Evolutionary conservation across 2,888 invertebrate genomes (phyloP).

Genomic region (Pandemis cinnamomeana): DNA sequence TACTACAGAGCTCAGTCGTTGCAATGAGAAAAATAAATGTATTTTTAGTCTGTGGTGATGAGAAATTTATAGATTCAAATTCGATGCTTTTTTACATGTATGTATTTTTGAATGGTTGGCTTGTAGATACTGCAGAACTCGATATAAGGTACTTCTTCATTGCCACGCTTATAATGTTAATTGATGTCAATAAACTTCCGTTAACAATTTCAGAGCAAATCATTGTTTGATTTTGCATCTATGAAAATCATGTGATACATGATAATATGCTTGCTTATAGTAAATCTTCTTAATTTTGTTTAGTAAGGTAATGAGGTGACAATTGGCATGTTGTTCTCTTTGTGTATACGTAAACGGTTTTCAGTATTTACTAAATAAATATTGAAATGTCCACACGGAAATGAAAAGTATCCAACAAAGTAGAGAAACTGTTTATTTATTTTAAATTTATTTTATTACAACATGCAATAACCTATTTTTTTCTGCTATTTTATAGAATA

Average conservation of each 20-base stretch:
- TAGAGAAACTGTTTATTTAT: not conserved
- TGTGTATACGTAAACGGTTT: not conserved
- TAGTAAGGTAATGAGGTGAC: not conserved
- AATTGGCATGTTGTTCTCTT: not conserved
- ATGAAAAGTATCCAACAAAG: not conserved
- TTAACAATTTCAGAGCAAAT: too few relatives aligned
- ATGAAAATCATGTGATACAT: not conserved
- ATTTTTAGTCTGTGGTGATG: conserved; percentile 28
- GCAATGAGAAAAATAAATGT: not conserved
- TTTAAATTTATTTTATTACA: not conserved
- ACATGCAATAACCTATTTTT: not conserved
- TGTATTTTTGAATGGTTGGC: not conserved
- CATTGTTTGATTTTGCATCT: too few relatives aligned
- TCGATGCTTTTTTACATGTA: not conserved
- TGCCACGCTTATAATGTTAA: too few relatives aligned
- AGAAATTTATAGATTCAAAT: conserved; percentile 15
- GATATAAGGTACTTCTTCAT: too few relatives aligned
- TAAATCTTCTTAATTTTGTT: not conserved
- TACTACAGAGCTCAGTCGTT: not conserved
- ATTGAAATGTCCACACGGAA: not conserved
- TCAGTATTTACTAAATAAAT: not conserved
- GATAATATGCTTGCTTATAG: not conserved
- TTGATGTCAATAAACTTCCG: too few relatives aligned
- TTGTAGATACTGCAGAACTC: too few relatives aligned
- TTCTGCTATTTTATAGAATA: not conserved